Evolutionary conservation across 2,888 invertebrate genomes (phyloP).

Genomic region (Drosophila barbarae): DNA sequence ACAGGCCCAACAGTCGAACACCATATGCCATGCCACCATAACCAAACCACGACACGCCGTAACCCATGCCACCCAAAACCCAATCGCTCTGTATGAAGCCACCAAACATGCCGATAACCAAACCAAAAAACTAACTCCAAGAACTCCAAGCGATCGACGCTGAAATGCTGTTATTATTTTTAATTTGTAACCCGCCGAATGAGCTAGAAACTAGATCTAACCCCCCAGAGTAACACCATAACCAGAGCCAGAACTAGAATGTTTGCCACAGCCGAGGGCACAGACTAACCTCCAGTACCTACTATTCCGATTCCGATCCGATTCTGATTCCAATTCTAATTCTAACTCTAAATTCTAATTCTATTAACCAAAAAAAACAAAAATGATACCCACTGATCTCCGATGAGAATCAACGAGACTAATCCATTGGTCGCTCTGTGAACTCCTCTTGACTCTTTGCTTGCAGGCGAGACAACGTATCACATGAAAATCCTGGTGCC

Average conservation of each 20-base stretch:
- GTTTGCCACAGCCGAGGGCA: constrained; percentile 28
- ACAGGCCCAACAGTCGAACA: constrained; percentile 46
- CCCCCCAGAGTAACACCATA: constrained; percentile 13
- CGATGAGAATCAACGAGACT: constrained; percentile 29
- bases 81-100: constrained; percentile 16
- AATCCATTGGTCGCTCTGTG: constrained; percentile 42
- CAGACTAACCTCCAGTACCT: constrained; percentile 34
- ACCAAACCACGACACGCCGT: constrained; percentile 20
- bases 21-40: constrained; percentile 26
- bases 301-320: not conserved
- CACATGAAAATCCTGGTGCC: constrained; percentile 99
- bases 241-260: constrained; percentile 25
- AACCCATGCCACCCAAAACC: constrained; percentile 19
- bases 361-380: not conserved
- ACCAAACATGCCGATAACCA: constrained; percentile 12
- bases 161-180: constrained; percentile 74
- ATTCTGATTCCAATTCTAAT: constrained; percentile 1
- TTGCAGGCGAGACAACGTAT: constrained; percentile 91
- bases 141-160: constrained; percentile 25
- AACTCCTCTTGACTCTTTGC: constrained; percentile 33
- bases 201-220: constrained; percentile 28
- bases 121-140: constrained; percentile 17
- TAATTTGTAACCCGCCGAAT: constrained; percentile 66
- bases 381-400: constrained; percentile 3
- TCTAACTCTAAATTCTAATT: constrained; percentile 3